Conservation (phyloP, 2,113 vertebrate species). For the Barnardius zonarius region DNA sequence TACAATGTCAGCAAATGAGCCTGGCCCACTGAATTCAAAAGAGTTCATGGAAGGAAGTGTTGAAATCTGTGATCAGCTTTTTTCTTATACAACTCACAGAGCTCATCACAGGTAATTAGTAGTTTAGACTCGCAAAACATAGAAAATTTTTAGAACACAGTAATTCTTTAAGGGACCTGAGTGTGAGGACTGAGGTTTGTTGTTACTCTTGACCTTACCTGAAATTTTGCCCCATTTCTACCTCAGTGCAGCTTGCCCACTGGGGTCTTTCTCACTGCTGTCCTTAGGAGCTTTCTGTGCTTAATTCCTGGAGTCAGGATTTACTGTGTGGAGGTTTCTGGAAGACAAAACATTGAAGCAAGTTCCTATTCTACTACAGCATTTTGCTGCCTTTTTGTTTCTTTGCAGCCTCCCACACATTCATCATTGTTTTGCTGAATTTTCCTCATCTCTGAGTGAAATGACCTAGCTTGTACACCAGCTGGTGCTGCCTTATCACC, state of each 20-base stretch:
- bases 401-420: not conserved
- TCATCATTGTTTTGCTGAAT: not conserved
- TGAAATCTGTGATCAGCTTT: not conserved
- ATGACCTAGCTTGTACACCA: not conserved
- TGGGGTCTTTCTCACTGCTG: not conserved
- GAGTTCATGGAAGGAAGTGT: not conserved
- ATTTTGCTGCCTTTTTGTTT: not conserved
- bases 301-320: not conserved
- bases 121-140: not conserved
- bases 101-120: not conserved
- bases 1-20: not conserved
- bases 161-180: not conserved
- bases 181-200: not conserved
- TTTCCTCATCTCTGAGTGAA: not conserved
- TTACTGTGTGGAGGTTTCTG: not conserved
- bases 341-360: not conserved
- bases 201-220: not conserved
- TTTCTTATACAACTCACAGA: not conserved
- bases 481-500: not conserved
- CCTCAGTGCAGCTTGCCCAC: not conserved
- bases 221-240: not conserved
- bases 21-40: not conserved
- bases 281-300: not conserved
- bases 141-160: not conserved
- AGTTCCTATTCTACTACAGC: not conserved